These are phyloP conservation scores for Scaptomyza cyrtandrae DNA, from an alignment of 2,888 invertebrate genomes.

Conservation along the genomic window DNA sequence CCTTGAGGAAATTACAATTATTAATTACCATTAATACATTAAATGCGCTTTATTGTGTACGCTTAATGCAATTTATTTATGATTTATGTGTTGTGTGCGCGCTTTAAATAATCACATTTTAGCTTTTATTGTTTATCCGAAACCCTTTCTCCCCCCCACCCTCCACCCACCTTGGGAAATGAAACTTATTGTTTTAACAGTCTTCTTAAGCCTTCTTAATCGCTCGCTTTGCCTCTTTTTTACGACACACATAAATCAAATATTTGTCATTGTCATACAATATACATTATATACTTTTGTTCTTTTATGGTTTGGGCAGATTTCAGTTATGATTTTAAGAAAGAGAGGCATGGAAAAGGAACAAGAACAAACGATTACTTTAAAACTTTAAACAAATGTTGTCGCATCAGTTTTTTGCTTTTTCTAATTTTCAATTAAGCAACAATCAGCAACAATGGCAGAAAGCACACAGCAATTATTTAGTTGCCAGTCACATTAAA, in stretches of 20 bases:
- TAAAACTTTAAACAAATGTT: neutral
- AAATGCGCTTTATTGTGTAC: conserved; percentile 43
- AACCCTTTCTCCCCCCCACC: neutral
- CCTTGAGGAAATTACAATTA: conserved; percentile 64
- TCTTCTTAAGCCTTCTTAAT: neutral
- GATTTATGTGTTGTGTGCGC: conserved; percentile 53
- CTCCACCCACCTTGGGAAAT: neutral
- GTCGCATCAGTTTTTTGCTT: conserved; percentile 17
- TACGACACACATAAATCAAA: conserved; percentile 23
- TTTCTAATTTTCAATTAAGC: conserved; percentile 78
- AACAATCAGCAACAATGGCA: conserved; percentile 61
- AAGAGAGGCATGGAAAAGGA: too few relatives aligned
- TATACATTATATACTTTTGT: too few relatives aligned
- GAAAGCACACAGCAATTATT: conserved; percentile 52
- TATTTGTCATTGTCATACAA: neutral
- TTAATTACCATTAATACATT: conserved; percentile 67
- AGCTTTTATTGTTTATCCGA: neutral
- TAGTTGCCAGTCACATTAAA: conserved; percentile 27
- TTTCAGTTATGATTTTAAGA: too few relatives aligned
- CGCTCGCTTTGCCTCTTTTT: conserved; percentile 3
- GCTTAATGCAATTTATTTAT: conserved; percentile 45
- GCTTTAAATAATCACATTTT: neutral
- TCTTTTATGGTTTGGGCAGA: too few relatives aligned
- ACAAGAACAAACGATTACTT: too few relatives aligned
- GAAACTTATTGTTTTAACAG: conserved; percentile 8